Conservation (phyloP, 2,888 invertebrate species). For the Osmoderma eremita region DNA sequence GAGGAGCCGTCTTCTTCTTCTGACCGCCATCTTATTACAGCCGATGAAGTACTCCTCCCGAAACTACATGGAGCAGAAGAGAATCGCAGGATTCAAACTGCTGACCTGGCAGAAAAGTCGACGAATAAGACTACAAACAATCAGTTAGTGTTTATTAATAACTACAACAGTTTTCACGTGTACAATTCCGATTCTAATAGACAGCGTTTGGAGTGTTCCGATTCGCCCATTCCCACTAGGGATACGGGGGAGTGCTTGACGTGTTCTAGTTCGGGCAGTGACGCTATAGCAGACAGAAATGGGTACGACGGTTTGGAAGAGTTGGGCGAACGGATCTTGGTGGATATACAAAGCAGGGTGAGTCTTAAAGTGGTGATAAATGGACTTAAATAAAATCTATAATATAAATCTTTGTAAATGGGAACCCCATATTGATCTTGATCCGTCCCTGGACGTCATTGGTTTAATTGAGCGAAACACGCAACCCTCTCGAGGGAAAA, state of each 20-base stretch:
- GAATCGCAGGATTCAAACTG: slow-evolving; percentile 46
- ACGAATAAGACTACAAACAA: slow-evolving; percentile 25
- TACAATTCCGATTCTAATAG: slow-evolving; percentile 35
- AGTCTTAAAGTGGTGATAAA: too few relatives aligned
- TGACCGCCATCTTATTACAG: slow-evolving; percentile 44
- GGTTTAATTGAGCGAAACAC: too few relatives aligned
- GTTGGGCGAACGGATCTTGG: slow-evolving; percentile 70
- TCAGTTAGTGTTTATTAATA: slow-evolving; percentile 40
- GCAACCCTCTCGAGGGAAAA: too few relatives aligned
- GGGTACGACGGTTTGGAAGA: slow-evolving; percentile 70
- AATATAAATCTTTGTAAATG: slow-evolving; percentile 1
- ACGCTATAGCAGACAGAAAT: slow-evolving; percentile 47
- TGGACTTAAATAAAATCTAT: not conserved
- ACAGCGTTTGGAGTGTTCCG: slow-evolving; percentile 37
- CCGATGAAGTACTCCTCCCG: slow-evolving; percentile 44
- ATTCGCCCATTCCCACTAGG: slow-evolving; percentile 51
- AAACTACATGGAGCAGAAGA: slow-evolving; percentile 12
- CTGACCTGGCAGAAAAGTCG: slow-evolving; percentile 41
- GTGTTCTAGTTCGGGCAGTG: slow-evolving; percentile 61
- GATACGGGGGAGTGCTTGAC: slow-evolving; percentile 63
- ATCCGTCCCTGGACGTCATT: not conserved
- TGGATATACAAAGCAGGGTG: slow-evolving; percentile 78
- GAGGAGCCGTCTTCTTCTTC: slow-evolving; percentile 5
- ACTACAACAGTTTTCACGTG: slow-evolving; percentile 50
- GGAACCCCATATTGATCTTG: not conserved